Evolutionary conservation across 2,888 invertebrate genomes (phyloP), one percentile per base, ranked within the genome.

Genomic region (Pachliopta kotzebuea): DNA sequence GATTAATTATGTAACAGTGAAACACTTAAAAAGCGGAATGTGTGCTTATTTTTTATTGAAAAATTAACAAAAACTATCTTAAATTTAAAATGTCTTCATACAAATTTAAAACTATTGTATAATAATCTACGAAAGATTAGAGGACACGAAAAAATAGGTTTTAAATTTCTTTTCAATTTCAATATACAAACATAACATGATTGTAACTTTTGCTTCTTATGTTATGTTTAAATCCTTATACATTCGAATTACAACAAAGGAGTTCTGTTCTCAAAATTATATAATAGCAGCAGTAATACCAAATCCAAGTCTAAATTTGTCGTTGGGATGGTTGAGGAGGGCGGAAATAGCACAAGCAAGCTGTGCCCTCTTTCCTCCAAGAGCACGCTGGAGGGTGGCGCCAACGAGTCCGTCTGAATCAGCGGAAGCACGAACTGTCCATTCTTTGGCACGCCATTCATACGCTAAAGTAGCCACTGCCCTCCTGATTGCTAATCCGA

Each of bases 401-500:
- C 88, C 91, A 17, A 91, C 88, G 55, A 91, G 76, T 0, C 90
- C 91, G 74, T 91, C 91, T 1, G 91, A 90, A 76, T 90, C 89
- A 0, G 79, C 79, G 0, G 90, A 91, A 2, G 81, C 89, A 4
- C 88, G 83, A 24, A 86, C 87, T 8, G 86, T 88, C 89, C 88
- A 91, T 26, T 84, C 76, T 1, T 84, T 81, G 0, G 84, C 76
- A 37, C 78, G 83, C 89, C 89, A 88, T 68, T 89, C 88, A 74
- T 90, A 90, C 0, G 88, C 90, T 56, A 91, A 69, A 0, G 90
- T 88, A 1, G 85, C 89, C 37, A 89, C 86, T 0, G 89, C 83
- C 9, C 83, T 85, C 8, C 83, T 83, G 37, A 88, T 76, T 0
- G 86, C 83, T 62, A 90, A 88, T 1, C 89, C 90, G 37, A 89